Evolutionary conservation across 1,140 invertebrate species (phyloP).

Genomic region (Drosophila kanapiae): DNA sequence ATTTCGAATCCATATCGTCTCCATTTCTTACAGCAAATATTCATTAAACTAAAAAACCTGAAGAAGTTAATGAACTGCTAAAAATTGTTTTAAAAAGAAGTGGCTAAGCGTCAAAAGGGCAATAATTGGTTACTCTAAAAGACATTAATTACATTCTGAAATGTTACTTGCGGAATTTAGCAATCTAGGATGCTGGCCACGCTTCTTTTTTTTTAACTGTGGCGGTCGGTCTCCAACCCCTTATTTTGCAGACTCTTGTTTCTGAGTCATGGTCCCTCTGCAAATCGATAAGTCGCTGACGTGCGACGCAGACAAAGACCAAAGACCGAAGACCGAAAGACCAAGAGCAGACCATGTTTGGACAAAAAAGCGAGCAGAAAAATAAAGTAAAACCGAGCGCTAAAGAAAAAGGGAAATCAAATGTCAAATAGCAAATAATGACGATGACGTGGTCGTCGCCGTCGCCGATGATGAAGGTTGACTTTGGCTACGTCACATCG

Average conservation of each 20-base stretch:
- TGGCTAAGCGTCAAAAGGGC: background rate
- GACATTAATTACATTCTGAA: background rate
- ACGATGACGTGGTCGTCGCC: slow-evolving; percentile 65
- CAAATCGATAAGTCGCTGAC: slow-evolving; percentile 75
- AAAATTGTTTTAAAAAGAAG: background rate
- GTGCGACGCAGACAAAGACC: slow-evolving; percentile 64
- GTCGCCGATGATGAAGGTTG: slow-evolving; percentile 67
- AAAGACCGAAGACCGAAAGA: slow-evolving; percentile 35
- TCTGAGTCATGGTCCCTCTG: slow-evolving; percentile 74
- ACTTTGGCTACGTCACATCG: slow-evolving; percentile 58
- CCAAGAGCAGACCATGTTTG: slow-evolving; percentile 61
- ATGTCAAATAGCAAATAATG: slow-evolving; percentile 76
- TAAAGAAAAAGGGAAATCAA: slow-evolving; percentile 67
- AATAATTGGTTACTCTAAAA: slow-evolving; percentile 2
- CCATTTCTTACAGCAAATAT: background rate
- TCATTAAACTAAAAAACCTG: background rate
- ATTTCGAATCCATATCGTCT: background rate
- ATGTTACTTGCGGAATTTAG: slow-evolving; percentile 6
- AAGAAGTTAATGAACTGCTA: background rate
- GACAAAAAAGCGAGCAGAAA: slow-evolving; percentile 44
- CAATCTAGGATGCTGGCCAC: slow-evolving; percentile 20
- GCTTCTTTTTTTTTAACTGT: slow-evolving; percentile 16
- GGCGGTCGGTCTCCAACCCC: slow-evolving; percentile 16
- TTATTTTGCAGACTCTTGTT: slow-evolving; percentile 35
- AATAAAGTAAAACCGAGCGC: slow-evolving; percentile 13